Evolutionary conservation across 1,140 invertebrate species (phyloP).

Genomic region (Nasonia vitripennis): DNA sequence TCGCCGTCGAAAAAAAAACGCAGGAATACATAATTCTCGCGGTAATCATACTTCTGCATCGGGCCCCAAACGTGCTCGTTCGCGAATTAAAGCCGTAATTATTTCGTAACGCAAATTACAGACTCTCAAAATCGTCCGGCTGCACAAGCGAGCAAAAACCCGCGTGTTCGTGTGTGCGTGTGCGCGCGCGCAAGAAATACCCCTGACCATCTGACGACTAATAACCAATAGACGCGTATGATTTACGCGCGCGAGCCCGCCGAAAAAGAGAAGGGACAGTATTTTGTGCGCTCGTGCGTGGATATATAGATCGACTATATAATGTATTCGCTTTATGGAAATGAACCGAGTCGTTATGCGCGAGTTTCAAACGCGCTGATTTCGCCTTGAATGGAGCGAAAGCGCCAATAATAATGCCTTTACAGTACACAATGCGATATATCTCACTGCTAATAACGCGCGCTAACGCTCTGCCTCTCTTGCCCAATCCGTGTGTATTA

Average conservation of each 20-base stretch:
- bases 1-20: neutral
- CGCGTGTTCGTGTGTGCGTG: neutral
- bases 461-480: no score
- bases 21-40: constrained; percentile 22
- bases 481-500: no score
- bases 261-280: neutral
- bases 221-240: constrained; percentile 46
- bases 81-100: constrained; percentile 48
- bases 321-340: no score
- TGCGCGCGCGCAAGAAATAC: neutral
- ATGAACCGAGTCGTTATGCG: no score
- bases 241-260: constrained; percentile 11
- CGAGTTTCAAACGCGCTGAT: no score
- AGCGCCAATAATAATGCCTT: no score
- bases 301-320: constrained; percentile 16
- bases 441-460: no score
- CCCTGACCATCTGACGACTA: constrained; percentile 31
- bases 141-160: neutral
- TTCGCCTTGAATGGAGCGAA: no score
- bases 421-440: no score
- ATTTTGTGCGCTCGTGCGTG: neutral
- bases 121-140: constrained; percentile 38
- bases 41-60: constrained; percentile 43
- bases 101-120: constrained; percentile 49
- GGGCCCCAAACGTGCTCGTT: constrained; percentile 30